A percentile compares a stretch with the other conserved stretches of the same genome.
Conservation (phyloP, 2,888 invertebrate species). For the Flexamia atlantica region DNA sequence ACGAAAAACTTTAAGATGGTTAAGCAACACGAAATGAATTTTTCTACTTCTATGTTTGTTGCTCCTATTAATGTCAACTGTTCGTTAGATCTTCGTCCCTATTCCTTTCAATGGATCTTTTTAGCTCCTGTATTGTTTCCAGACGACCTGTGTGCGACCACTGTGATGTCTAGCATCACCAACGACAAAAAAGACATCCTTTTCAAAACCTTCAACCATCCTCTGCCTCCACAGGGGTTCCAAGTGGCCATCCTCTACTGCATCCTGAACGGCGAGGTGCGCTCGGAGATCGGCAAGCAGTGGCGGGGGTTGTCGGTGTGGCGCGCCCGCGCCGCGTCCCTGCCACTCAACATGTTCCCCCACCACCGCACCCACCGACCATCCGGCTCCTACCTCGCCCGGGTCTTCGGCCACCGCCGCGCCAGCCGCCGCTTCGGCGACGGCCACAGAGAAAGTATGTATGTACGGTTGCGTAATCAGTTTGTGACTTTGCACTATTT, state of each 20-base stretch:
- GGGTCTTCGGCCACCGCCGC: background rate
- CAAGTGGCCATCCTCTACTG: constrained; percentile 82
- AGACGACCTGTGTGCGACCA: constrained; percentile 16
- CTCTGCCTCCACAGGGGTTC: constrained; percentile 72
- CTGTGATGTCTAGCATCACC: constrained; percentile 9
- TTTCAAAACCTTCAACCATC: no score
- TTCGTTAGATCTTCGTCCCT: no score
- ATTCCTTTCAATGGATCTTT: no score
- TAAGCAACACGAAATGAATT: no score
- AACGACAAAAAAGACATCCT: constrained; percentile 4
- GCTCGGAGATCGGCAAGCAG: constrained; percentile 74
- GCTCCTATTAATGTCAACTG: no score
- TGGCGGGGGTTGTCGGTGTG: constrained; percentile 59
- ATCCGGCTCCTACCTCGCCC: background rate
- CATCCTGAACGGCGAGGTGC: constrained; percentile 81
- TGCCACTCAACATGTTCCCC: constrained; percentile 35
- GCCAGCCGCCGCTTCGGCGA: background rate
- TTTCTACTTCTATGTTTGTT: no score
- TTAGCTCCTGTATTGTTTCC: no score
- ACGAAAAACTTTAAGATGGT: no score
- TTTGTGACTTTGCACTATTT: background rate
- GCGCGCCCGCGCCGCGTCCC: background rate
- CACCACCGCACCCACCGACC: background rate
- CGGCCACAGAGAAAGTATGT: constrained; percentile 30
- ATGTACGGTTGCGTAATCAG: background rate